phyloP scores from a whole-genome alignment of 1,140 invertebrate genomes.

The Mamestra configurata region DNA sequence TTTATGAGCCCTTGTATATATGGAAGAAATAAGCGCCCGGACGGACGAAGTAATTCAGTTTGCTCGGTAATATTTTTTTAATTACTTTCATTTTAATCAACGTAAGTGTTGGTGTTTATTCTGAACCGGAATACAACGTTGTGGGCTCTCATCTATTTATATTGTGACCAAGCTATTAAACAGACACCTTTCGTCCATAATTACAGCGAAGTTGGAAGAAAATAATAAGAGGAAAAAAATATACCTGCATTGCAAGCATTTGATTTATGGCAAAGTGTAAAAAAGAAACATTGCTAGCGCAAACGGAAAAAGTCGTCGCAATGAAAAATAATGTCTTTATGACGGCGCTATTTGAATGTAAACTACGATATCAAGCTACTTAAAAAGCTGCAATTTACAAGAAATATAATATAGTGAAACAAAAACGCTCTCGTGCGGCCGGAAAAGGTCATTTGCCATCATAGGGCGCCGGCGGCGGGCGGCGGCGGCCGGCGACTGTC shows the following conservation, averaged over 20 bases:
- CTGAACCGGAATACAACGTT: constrained; percentile 10
- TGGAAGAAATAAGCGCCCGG: constrained; percentile 45
- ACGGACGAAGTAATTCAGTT: constrained; percentile 42
- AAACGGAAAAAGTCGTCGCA: constrained; percentile 42
- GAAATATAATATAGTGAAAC: constrained; percentile 50
- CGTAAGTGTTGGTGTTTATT: constrained; percentile 41
- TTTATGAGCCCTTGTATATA: constrained; percentile 59
- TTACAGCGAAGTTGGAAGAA: constrained; percentile 12
- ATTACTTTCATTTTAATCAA: constrained; percentile 47
- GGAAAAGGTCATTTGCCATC: constrained; percentile 61
- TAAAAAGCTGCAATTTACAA: constrained; percentile 43
- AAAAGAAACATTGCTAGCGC: constrained; percentile 40
- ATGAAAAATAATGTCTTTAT: constrained; percentile 41
- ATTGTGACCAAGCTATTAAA: constrained; percentile 7
- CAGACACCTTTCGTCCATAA: constrained; percentile 21
- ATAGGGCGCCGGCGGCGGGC: constrained; percentile 52
- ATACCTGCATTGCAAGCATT: constrained; percentile 24
- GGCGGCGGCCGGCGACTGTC: constrained; percentile 62
- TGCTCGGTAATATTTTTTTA: constrained; percentile 32
- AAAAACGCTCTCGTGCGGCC: constrained; percentile 44
- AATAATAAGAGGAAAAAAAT: constrained; percentile 10
- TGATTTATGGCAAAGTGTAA: constrained; percentile 32
- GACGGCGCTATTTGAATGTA: constrained; percentile 39
- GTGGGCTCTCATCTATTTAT: constrained; percentile 23
- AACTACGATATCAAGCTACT: constrained; percentile 42